Conservation (phyloP, 2,113 vertebrate species). For the Pitta sordida region DNA sequence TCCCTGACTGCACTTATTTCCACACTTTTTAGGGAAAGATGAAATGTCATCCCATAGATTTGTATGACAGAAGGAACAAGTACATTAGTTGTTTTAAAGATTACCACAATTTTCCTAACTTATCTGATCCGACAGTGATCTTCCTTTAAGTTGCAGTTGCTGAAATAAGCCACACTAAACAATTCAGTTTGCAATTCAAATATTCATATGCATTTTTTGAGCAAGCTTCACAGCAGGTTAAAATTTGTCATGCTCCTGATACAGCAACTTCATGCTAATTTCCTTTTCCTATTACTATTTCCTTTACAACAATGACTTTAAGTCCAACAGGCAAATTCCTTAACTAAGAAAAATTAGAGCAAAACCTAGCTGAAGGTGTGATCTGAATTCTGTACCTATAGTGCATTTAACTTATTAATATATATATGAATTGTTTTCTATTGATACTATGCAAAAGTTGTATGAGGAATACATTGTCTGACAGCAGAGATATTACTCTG, state of each 20-base stretch:
- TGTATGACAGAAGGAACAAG: background rate
- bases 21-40: background rate
- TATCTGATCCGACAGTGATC: background rate
- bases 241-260: background rate
- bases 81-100: background rate
- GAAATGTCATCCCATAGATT: background rate
- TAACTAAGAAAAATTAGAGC: background rate
- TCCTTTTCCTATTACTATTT: background rate
- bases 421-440: background rate
- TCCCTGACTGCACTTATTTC: background rate
- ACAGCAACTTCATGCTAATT: background rate
- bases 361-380: background rate
- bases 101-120: background rate
- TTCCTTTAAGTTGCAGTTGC: background rate
- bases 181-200: background rate
- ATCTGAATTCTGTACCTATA: background rate
- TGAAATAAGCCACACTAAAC: background rate
- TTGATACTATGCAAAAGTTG: background rate
- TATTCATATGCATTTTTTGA: background rate
- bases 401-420: background rate
- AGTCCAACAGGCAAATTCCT: background rate
- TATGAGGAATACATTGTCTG: background rate
- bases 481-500: background rate
- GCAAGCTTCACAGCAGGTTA: background rate
- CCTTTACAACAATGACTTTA: background rate